These are phyloP conservation scores for Charina bottae DNA, from an alignment of 2,113 vertebrate genomes.

Conservation along the genomic window DNA sequence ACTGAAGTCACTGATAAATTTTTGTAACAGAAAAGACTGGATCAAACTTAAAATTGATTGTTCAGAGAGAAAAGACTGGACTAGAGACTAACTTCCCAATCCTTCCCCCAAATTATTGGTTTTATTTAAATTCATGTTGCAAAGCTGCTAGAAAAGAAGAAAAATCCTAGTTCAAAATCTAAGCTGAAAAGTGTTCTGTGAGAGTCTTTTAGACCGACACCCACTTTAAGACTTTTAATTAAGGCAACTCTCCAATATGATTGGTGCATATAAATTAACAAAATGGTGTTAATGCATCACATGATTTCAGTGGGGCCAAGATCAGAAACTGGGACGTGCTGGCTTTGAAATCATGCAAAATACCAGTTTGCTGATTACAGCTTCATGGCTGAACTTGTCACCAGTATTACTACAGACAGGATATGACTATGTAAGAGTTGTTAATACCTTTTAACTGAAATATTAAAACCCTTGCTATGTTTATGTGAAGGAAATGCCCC, in stretches of 20 bases:
- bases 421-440: not conserved
- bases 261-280: not conserved
- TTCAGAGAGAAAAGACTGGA: not conserved
- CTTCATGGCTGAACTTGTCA: not conserved
- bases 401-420: not conserved
- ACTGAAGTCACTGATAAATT: accelerated
- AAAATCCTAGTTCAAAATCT: not conserved
- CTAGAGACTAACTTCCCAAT: not conserved
- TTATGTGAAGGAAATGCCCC: not conserved
- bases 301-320: not conserved
- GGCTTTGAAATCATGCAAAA: not conserved
- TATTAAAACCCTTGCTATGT: not conserved
- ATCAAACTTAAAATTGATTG: accelerated
- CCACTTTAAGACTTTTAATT: not conserved
- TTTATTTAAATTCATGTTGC: not conserved
- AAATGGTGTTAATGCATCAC: not conserved
- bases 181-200: not conserved
- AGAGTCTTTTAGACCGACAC: not conserved
- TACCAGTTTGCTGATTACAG: not conserved
- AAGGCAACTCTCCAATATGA: not conserved
- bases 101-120: not conserved
- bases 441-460: not conserved
- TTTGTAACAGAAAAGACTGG: not conserved
- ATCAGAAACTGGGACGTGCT: not conserved
- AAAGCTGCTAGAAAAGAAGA: not conserved